Conservation (phyloP, 2,888 invertebrate species). For the Eulithis prunata region DNA sequence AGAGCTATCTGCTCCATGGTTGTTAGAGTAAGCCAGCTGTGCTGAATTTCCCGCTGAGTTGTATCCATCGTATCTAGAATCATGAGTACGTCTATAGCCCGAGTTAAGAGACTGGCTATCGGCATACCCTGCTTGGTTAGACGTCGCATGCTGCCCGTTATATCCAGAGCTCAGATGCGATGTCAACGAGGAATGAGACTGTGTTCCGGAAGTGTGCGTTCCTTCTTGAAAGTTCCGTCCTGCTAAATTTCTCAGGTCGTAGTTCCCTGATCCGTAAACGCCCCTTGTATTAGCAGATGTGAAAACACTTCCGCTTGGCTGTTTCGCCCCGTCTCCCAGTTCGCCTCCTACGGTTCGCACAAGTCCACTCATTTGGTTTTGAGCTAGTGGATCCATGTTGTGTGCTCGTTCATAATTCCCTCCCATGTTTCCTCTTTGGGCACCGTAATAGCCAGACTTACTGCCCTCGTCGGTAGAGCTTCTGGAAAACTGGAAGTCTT, state of each 20-base stretch:
- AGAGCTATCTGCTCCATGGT: constrained; percentile 49
- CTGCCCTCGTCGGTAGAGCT: constrained; percentile 77
- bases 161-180: constrained; percentile 36
- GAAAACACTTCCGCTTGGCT: constrained; percentile 69
- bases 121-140: constrained; percentile 43
- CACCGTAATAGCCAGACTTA: constrained; percentile 76
- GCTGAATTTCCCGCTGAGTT: constrained; percentile 44
- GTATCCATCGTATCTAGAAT: constrained; percentile 51
- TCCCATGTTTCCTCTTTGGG: constrained; percentile 81
- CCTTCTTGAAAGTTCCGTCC: constrained; percentile 76
- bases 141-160: constrained; percentile 33
- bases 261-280: constrained; percentile 68
- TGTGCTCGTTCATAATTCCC: constrained; percentile 79
- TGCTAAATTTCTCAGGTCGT: constrained; percentile 66
- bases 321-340: constrained; percentile 69
- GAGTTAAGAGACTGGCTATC: constrained; percentile 2
- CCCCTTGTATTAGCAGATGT: constrained; percentile 76
- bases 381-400: constrained; percentile 78
- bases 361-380: constrained; percentile 76
- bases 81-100: constrained; percentile 44
- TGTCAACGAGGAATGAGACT: constrained; percentile 50
- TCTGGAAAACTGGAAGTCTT: constrained; percentile 78
- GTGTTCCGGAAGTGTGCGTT: constrained; percentile 49
- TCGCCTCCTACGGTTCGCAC: constrained; percentile 74
- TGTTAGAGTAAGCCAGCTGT: constrained; percentile 46